These are phyloP conservation scores for Sarcophaga caerulescens DNA, from an alignment of 2,888 invertebrate genomes.

Conservation along the genomic window DNA sequence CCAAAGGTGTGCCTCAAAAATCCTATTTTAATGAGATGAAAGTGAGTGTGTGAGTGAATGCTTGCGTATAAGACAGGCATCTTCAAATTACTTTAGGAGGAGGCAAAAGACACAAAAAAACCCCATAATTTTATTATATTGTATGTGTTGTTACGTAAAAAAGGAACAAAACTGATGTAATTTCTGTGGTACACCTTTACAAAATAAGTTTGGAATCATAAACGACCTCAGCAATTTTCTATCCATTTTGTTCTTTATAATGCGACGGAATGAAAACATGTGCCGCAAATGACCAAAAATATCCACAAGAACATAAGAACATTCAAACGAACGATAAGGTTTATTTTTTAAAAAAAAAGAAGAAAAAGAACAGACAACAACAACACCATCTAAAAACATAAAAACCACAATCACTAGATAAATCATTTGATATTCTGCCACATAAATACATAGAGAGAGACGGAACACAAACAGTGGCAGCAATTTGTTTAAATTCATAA, in stretches of 20 bases:
- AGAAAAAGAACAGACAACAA: background rate
- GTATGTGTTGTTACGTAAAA: too few relatives aligned
- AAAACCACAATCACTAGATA: conserved; percentile 67
- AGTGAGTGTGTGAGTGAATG: too few relatives aligned
- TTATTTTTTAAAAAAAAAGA: conserved; percentile 19
- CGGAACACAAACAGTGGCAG: too few relatives aligned
- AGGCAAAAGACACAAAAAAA: too few relatives aligned
- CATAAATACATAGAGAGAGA: too few relatives aligned
- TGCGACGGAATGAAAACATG: conserved; percentile 60
- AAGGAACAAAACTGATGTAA: too few relatives aligned
- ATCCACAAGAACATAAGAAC: background rate
- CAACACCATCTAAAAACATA: conserved; percentile 42
- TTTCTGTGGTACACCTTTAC: conserved; percentile 47
- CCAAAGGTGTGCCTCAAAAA: conserved; percentile 9
- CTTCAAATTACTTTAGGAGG: too few relatives aligned
- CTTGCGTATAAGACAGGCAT: too few relatives aligned
- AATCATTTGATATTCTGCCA: conserved; percentile 57
- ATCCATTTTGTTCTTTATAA: conserved; percentile 45
- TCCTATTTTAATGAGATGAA: background rate
- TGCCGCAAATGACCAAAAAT: conserved; percentile 65
- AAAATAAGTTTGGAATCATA: conserved; percentile 54
- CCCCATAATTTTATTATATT: too few relatives aligned
- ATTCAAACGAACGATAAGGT: conserved; percentile 37
- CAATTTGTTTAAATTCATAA: too few relatives aligned
- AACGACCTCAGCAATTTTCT: conserved; percentile 67